Conservation (phyloP, 1,140 invertebrate species). For the Episyrphus balteatus region DNA sequence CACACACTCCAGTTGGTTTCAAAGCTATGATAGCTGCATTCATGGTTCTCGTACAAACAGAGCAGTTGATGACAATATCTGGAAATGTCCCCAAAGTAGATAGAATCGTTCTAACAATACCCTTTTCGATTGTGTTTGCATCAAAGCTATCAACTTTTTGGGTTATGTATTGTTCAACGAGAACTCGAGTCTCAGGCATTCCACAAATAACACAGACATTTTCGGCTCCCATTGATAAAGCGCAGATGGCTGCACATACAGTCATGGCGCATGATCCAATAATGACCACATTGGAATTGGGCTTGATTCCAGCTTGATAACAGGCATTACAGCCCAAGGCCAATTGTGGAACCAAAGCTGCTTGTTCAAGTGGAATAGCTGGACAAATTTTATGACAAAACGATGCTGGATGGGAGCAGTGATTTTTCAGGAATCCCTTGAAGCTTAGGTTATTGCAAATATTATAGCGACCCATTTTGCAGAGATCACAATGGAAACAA, state of each 20-base stretch:
- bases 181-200: slow-evolving; percentile 8
- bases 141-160: slow-evolving; percentile 15
- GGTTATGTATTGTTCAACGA: slow-evolving; percentile 10
- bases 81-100: slow-evolving; percentile 6
- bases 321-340: slow-evolving; percentile 27
- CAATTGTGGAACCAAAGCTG: slow-evolving; percentile 18
- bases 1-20: slow-evolving; percentile 19
- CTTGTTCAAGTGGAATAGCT: slow-evolving; percentile 17
- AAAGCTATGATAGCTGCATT: slow-evolving; percentile 27
- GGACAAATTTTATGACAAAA: slow-evolving; percentile 22
- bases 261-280: slow-evolving; percentile 20
- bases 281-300: slow-evolving; percentile 22
- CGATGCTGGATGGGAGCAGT: slow-evolving; percentile 24
- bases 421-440: slow-evolving; percentile 21
- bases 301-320: slow-evolving; percentile 18
- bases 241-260: slow-evolving; percentile 19
- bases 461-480: slow-evolving; percentile 24
- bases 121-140: slow-evolving; percentile 7
- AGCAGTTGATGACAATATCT: slow-evolving; percentile 21
- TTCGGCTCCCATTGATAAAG: slow-evolving; percentile 19
- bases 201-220: slow-evolving; percentile 16
- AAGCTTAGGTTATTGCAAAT: slow-evolving; percentile 20
- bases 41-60: slow-evolving; percentile 21
- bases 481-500: slow-evolving; percentile 25
- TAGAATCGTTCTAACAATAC: neutral